phyloP scores from a whole-genome alignment of 2,113 vertebrate species.

The Apeltes quadracus region DNA sequence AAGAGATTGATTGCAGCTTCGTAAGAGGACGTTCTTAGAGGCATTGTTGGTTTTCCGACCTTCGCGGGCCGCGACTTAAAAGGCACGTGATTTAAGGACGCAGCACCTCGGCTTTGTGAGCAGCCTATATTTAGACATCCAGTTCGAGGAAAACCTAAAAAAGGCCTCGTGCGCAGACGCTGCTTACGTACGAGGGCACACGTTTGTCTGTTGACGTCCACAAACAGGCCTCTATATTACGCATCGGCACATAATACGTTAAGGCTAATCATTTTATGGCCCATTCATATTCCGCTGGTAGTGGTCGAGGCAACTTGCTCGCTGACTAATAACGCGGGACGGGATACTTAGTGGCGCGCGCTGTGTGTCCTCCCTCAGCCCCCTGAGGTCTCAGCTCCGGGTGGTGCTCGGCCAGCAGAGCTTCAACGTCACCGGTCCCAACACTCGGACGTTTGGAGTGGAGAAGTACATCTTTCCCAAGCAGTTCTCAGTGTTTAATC shows the following conservation, averaged over 20 bases:
- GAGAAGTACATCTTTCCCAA: slow-evolving; percentile 86
- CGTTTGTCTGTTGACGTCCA: slow-evolving; percentile 26
- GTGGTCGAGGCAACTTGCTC: background rate
- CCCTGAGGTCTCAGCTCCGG: slow-evolving; percentile 78
- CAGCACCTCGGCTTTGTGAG: slow-evolving; percentile 33
- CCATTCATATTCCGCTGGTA: background rate
- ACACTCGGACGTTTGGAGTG: slow-evolving; percentile 85
- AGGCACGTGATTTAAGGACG: slow-evolving; percentile 10
- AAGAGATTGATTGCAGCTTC: slow-evolving; percentile 8
- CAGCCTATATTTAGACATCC: slow-evolving; percentile 49
- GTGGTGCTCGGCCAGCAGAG: slow-evolving; percentile 94
- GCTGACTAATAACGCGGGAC: background rate
- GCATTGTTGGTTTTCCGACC: background rate
- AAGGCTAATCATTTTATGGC: too few relatives aligned
- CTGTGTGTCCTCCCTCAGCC: slow-evolving; percentile 72
- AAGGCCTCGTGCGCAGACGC: slow-evolving; percentile 20
- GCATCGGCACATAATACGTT: too few relatives aligned
- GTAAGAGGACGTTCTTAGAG: background rate
- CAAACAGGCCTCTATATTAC: too few relatives aligned
- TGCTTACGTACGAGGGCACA: slow-evolving; percentile 32
- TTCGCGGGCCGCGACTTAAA: background rate
- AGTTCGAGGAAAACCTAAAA: slow-evolving; percentile 60
- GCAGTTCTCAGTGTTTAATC: slow-evolving; percentile 86
- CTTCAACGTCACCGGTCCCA: slow-evolving; percentile 85
- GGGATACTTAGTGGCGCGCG: background rate